Conservation (phyloP, 1,140 invertebrate species). For the Pseudachorutes palmiensis region DNA sequence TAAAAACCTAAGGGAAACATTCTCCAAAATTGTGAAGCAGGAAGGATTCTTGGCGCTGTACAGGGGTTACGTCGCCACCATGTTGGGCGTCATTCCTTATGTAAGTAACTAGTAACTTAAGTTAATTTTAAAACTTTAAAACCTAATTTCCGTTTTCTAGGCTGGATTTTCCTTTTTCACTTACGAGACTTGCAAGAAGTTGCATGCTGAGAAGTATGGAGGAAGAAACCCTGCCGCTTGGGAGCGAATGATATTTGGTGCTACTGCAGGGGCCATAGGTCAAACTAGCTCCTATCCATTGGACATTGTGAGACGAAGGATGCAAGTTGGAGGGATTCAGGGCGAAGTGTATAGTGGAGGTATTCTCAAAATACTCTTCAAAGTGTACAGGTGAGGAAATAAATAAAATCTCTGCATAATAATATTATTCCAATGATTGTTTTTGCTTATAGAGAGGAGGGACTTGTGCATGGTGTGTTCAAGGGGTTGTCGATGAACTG, state of each 20-base stretch:
- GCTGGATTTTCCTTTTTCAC: constrained; percentile 96
- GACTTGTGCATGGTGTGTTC: constrained; percentile 80
- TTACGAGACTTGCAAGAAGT: constrained; percentile 85
- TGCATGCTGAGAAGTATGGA: constrained; percentile 58
- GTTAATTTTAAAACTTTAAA: no score
- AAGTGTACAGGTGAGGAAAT: constrained; percentile 14
- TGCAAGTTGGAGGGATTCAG: constrained; percentile 38
- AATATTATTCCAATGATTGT: constrained; percentile 38
- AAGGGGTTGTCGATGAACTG: constrained; percentile 98
- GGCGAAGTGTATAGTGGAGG: not conserved
- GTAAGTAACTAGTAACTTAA: no score
- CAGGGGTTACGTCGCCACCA: constrained; percentile 54
- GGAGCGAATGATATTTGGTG: constrained; percentile 51
- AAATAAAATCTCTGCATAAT: constrained; percentile 1
- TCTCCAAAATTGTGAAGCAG: constrained; percentile 24
- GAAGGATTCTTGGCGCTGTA: constrained; percentile 25
- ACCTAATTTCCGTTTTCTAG: no score
- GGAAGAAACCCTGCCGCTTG: constrained; percentile 6
- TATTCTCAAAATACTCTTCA: constrained; percentile 18
- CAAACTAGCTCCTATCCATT: constrained; percentile 78
- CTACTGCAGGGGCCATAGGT: constrained; percentile 82
- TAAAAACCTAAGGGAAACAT: constrained; percentile 47
- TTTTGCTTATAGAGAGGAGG: constrained; percentile 66
- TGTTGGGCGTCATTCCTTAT: constrained; percentile 80
- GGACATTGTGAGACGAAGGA: constrained; percentile 54